Percentiles rank a stretch among this genome's conserved stretches.
These are phyloP conservation scores for Coregonus sp. DNA, from an alignment of 2,797 vertebrate species.

Conservation along the genomic window DNA sequence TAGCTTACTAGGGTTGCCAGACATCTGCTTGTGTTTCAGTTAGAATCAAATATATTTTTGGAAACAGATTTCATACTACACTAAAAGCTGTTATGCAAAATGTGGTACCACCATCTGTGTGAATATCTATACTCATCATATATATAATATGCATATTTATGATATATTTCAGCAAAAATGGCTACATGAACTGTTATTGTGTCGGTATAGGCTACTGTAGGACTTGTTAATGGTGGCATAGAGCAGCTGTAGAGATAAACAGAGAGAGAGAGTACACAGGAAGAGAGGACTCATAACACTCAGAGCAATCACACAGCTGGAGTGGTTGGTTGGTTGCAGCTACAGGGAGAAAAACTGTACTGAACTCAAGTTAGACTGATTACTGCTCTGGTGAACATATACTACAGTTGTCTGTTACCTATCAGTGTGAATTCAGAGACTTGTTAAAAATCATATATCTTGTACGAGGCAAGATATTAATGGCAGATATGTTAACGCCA, in stretches of 20 bases:
- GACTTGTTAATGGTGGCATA: not conserved
- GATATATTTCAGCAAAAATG: no score
- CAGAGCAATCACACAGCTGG: not conserved
- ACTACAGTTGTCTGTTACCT: no score
- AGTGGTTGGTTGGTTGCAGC: not conserved
- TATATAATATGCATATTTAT: no score
- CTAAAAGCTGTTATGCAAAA: slow-evolving; percentile 8
- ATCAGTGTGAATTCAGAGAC: no score
- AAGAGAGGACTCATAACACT: not conserved
- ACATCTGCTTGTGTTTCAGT: slow-evolving; percentile 41
- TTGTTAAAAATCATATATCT: no score
- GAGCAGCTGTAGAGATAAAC: slow-evolving; percentile 15
- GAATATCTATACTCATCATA: no score
- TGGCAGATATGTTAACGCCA: not conserved
- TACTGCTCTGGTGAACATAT: no score
- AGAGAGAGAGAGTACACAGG: not conserved
- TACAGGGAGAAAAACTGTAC: not conserved
- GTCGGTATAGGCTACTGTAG: no score
- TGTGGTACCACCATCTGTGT: not conserved
- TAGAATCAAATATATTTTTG: no score
- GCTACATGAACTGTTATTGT: no score
- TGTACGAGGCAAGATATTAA: no score
- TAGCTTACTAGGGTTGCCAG: slow-evolving; percentile 35
- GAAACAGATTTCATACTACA: not conserved
- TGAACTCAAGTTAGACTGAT: not conserved